phyloP scores from a whole-genome alignment of 2,113 vertebrate genomes.

The Enhydra lutris region DNA sequence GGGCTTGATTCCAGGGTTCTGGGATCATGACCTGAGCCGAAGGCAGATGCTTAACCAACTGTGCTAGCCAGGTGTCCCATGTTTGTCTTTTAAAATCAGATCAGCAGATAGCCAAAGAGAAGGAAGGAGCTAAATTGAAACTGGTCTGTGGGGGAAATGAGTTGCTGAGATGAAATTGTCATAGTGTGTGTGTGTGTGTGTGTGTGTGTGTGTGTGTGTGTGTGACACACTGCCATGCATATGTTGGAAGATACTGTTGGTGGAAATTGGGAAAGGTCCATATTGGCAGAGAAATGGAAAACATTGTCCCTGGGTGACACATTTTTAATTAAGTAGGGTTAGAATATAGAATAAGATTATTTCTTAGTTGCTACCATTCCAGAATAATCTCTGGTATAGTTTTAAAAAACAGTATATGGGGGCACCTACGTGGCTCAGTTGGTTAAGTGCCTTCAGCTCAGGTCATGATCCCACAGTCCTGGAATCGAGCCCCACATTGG shows the following conservation, averaged over 20 bases:
- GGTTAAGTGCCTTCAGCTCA: no score
- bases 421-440: no score
- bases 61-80: not conserved
- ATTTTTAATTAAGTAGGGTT: not conserved
- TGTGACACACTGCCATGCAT: not conserved
- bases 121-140: not conserved
- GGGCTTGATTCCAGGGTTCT: not conserved
- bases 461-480: no score
- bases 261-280: not conserved
- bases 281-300: not conserved
- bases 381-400: not conserved
- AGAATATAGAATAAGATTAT: not conserved
- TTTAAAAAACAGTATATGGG: not conserved
- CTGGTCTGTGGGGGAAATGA: not conserved
- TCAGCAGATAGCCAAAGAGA: not conserved
- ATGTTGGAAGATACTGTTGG: not conserved
- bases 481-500: no score
- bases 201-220: not conserved
- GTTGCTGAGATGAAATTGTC: not conserved
- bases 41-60: not conserved
- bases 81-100: constrained; percentile 28
- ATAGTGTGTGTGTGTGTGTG: no score
- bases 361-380: not conserved
- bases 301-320: not conserved
- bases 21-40: not conserved